Conservation (phyloP, 2,888 invertebrate species). For the Chaitophorus viminalis region DNA sequence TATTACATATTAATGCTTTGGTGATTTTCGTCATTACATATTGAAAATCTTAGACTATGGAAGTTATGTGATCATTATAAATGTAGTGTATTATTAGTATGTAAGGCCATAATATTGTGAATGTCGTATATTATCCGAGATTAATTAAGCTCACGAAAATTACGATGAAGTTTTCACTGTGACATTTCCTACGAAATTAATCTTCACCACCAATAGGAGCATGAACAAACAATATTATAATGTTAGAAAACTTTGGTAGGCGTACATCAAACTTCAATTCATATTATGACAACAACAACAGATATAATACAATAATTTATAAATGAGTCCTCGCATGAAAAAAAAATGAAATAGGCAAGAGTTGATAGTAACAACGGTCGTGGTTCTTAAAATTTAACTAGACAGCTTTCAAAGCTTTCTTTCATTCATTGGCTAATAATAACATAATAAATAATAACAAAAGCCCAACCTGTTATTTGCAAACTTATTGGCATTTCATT, state of each 20-base stretch:
- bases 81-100: neutral
- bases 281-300: conserved; percentile 21
- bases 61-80: neutral
- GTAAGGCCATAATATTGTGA: conserved; percentile 1
- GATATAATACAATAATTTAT: conserved; percentile 33
- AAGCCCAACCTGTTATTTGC: neutral
- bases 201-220: conserved; percentile 11
- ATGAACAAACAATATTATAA: conserved; percentile 31
- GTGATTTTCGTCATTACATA: neutral
- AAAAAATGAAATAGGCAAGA: neutral
- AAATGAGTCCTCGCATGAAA: neutral
- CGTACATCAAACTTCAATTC: conserved; percentile 41
- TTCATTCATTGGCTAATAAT: neutral
- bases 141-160: conserved; percentile 46
- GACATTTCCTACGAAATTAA: conserved; percentile 25
- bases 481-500: conserved; percentile 40
- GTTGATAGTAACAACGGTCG: neutral
- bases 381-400: neutral
- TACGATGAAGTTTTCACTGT: conserved; percentile 46
- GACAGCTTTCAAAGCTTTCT: conserved; percentile 1
- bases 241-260: conserved; percentile 39
- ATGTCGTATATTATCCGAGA: conserved; percentile 5
- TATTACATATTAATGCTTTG: neutral
- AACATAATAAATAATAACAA: neutral
- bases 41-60: neutral